Evolutionary conservation across 1,140 invertebrate species (phyloP).

Genomic region (Orchesella cincta): DNA sequence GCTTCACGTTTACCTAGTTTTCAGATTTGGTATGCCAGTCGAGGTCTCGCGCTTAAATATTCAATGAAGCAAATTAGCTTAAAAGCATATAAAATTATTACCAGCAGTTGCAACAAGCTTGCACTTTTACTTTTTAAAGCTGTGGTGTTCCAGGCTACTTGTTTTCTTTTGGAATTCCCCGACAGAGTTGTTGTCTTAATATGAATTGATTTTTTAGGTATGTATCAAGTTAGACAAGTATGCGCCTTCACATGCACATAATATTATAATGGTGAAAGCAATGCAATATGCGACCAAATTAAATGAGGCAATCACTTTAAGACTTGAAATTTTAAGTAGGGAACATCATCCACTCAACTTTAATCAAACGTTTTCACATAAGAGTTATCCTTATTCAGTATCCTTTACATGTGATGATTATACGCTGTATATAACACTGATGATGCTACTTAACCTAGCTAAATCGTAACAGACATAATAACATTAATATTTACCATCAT

Average conservation of each 20-base stretch:
- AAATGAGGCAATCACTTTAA: not conserved
- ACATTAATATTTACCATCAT: not conserved
- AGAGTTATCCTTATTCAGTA: not conserved
- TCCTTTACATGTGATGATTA: not conserved
- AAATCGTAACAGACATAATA: constrained; percentile 3
- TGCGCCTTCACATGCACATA: not conserved
- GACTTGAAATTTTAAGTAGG: not conserved
- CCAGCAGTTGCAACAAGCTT: too few species aligned
- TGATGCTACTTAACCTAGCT: not conserved
- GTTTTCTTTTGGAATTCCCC: not conserved
- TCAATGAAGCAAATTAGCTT: constrained; percentile 11
- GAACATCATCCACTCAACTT: constrained; percentile 19
- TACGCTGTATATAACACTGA: not conserved
- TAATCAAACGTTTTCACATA: not conserved
- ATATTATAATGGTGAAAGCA: not conserved
- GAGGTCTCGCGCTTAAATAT: not conserved
- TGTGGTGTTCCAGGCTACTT: not conserved
- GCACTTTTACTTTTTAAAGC: not conserved
- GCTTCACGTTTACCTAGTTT: not conserved
- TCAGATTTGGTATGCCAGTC: too few species aligned
- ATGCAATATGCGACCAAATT: not conserved
- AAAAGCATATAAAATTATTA: constrained; percentile 1
- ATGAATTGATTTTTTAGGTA: too few species aligned
- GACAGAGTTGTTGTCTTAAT: not conserved
- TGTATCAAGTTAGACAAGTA: not conserved